Evolutionary conservation across 2,113 vertebrate genomes (phyloP).

Genomic region (Spea multiplicata): DNA sequence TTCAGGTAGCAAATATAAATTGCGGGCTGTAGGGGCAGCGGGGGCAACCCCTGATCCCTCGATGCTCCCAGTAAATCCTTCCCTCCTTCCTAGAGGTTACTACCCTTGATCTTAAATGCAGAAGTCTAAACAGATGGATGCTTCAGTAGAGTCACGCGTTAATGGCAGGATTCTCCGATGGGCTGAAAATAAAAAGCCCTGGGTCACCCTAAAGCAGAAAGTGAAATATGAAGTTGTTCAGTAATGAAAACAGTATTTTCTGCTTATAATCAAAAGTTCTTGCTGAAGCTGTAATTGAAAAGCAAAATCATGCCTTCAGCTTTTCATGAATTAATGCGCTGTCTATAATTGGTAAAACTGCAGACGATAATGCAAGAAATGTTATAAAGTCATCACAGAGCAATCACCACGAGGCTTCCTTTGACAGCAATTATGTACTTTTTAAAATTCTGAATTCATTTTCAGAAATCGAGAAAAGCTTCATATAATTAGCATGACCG

Average conservation of each 20-base stretch:
- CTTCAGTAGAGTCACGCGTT: background rate
- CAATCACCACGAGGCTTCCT: slow-evolving; percentile 19
- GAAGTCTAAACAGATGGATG: background rate
- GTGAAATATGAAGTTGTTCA: slow-evolving; percentile 1
- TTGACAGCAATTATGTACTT: background rate
- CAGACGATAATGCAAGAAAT: slow-evolving; percentile 11
- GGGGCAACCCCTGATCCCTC: too few species aligned
- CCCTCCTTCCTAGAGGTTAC: too few species aligned
- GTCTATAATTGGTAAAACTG: slow-evolving; percentile 22
- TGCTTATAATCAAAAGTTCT: background rate
- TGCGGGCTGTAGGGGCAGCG: too few species aligned
- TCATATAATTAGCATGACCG: background rate
- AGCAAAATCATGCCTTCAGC: background rate
- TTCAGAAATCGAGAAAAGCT: background rate
- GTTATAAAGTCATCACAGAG: slow-evolving; percentile 10
- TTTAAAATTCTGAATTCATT: background rate
- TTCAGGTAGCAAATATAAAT: too few species aligned
- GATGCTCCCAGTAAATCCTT: too few species aligned
- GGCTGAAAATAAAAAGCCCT: background rate
- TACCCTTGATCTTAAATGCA: too few species aligned
- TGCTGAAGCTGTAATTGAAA: slow-evolving; percentile 26
- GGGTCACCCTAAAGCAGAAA: background rate
- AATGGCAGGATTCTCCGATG: background rate
- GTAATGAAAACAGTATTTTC: slow-evolving; percentile 10
- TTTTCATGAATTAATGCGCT: slow-evolving; percentile 6